Conservation (phyloP, 1,140 invertebrate genomes). For the Diabrotica virgifera region DNA sequence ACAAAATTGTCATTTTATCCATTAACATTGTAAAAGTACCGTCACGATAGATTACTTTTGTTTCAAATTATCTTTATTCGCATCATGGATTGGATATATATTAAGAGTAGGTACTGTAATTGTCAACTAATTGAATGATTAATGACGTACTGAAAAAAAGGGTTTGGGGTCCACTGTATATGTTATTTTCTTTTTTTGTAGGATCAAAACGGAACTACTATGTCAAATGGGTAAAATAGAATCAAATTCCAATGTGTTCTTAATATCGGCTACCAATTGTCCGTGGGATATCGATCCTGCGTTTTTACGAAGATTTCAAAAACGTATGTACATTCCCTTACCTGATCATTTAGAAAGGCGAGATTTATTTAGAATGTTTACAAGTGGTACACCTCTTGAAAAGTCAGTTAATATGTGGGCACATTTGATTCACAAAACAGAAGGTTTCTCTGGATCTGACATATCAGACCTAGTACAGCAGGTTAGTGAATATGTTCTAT, state of each 20-base stretch:
- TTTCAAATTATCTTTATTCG: too few relatives aligned
- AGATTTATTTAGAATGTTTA: constrained; percentile 34
- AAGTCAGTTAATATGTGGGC: constrained; percentile 41
- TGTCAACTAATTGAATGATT: too few relatives aligned
- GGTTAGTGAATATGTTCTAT: background rate
- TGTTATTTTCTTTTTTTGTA: constrained; percentile 34
- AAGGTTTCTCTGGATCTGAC: constrained; percentile 59
- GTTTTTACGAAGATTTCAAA: constrained; percentile 59
- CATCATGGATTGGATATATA: too few relatives aligned
- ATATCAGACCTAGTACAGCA: constrained; percentile 52
- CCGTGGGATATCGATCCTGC: constrained; percentile 65
- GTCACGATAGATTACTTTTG: too few relatives aligned
- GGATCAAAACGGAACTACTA: constrained; percentile 58
- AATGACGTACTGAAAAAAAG: too few relatives aligned
- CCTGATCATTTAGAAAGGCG: constrained; percentile 49
- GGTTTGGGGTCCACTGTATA: too few relatives aligned
- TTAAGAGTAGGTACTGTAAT: too few relatives aligned
- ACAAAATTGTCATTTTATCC: too few relatives aligned
- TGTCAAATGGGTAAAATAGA: constrained; percentile 52
- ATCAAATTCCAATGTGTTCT: constrained; percentile 48
- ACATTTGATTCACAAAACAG: constrained; percentile 49
- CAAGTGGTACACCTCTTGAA: constrained; percentile 23
- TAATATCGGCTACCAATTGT: constrained; percentile 63
- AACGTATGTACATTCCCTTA: constrained; percentile 57
- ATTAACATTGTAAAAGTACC: too few relatives aligned